Evolutionary conservation across 2,888 invertebrate species (phyloP).

Genomic region (Coleophora flavipennella): DNA sequence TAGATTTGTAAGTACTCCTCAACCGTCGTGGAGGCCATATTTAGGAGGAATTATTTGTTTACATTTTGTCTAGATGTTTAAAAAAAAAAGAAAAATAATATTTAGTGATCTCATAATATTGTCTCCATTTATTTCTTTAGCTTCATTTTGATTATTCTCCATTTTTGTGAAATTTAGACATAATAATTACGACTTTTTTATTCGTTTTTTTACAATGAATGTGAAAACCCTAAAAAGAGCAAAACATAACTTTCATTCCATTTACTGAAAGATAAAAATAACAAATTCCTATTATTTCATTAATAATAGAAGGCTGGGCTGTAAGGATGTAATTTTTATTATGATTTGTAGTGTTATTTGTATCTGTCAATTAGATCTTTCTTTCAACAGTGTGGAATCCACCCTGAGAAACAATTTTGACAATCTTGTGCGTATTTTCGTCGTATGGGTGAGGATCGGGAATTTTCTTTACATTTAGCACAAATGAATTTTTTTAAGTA

Average conservation of each 20-base stretch:
- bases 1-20: conserved; percentile 26
- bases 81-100: conserved; percentile 25
- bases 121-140: conserved; percentile 44
- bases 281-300: background rate
- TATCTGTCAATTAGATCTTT: background rate
- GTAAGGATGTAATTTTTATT: no score
- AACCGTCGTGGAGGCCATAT: conserved; percentile 33
- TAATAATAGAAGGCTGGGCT: background rate
- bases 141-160: conserved; percentile 23
- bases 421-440: no score
- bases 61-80: conserved; percentile 45
- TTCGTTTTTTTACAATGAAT: conserved; percentile 1
- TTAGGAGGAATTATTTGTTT: conserved; percentile 45
- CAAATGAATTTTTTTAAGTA: no score
- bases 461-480: no score
- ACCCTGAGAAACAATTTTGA: no score
- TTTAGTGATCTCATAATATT: conserved; percentile 63
- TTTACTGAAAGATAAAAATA: background rate
- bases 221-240: background rate
- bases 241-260: conserved; percentile 2
- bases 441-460: no score
- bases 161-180: conserved; percentile 8
- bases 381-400: background rate
- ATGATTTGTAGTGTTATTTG: no score
- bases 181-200: conserved; percentile 10